Conservation (phyloP, 2,888 invertebrate genomes). For the Trissonchulus sp. region DNA sequence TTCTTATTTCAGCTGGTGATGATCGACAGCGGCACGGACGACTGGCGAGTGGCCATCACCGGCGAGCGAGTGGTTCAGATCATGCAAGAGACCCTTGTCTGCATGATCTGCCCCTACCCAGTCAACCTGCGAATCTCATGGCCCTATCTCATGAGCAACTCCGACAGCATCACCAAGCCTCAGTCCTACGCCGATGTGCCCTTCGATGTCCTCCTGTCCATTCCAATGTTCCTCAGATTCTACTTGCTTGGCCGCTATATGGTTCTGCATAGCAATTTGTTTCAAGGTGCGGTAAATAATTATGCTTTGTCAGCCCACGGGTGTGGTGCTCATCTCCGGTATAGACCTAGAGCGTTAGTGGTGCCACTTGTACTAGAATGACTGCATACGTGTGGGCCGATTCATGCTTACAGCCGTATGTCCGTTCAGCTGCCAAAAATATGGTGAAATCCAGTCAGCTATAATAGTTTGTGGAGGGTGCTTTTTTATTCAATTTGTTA, state of each 20-base stretch:
- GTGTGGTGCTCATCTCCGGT: no score
- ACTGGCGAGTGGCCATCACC: slow-evolving; percentile 99
- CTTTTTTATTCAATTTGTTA: no score
- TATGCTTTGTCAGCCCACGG: no score
- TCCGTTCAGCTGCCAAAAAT: no score
- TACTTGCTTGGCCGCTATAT: slow-evolving; percentile 99
- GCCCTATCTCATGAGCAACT: background rate
- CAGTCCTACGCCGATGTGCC: slow-evolving; percentile 65
- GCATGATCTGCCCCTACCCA: slow-evolving; percentile 78
- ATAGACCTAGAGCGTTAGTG: no score
- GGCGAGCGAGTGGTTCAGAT: slow-evolving; percentile 76
- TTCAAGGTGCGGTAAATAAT: no score
- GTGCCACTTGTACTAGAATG: no score
- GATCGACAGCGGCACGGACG: slow-evolving; percentile 99
- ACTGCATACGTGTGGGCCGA: no score
- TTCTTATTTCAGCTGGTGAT: slow-evolving; percentile 90
- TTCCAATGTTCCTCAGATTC: slow-evolving; percentile 99
- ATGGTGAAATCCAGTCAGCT: no score
- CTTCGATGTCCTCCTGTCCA: slow-evolving; percentile 90
- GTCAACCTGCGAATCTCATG: background rate
- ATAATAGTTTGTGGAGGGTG: no score
- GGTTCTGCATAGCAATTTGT: slow-evolving; percentile 97
- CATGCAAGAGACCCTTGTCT: slow-evolving; percentile 78
- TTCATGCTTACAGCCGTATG: no score
- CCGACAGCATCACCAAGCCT: slow-evolving; percentile 16